Evolutionary conservation across 1,140 invertebrate species (phyloP).

Genomic region (Drosophila subpulchrella): DNA sequence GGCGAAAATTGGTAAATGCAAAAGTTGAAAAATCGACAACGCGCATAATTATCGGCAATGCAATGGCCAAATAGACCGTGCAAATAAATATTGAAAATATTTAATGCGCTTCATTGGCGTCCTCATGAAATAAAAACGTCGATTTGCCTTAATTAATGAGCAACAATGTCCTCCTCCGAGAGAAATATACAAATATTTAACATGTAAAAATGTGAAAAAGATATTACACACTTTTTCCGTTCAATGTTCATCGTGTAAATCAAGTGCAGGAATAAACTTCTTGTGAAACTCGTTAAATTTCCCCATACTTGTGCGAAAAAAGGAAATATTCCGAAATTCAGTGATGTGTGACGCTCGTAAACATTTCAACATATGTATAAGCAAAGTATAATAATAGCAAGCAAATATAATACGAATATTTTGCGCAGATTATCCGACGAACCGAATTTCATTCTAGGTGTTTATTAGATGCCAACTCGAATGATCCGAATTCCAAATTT

Average conservation of each 20-base stretch:
- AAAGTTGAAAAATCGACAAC: conserved; percentile 48
- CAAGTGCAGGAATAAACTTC: conserved; percentile 3
- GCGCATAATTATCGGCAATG: conserved; percentile 47
- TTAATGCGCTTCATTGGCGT: not conserved
- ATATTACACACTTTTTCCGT: conserved; percentile 3
- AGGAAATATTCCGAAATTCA: not conserved
- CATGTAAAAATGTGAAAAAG: conserved; percentile 1
- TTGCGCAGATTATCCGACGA: conserved; percentile 17
- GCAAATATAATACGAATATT: conserved; percentile 6
- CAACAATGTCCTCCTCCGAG: not conserved
- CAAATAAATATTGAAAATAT: conserved; percentile 20
- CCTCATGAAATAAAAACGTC: not conserved
- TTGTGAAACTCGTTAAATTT: not conserved
- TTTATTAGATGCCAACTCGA: not conserved
- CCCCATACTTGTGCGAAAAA: not conserved
- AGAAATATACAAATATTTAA: conserved; percentile 4
- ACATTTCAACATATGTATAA: conserved; percentile 19
- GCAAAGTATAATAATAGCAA: conserved; percentile 7
- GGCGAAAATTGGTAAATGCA: conserved; percentile 70
- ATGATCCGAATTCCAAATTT: conserved; percentile 6
- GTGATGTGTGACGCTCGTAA: conserved; percentile 19
- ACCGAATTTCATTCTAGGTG: not conserved
- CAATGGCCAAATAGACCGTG: conserved; percentile 16
- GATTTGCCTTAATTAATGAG: conserved; percentile 30
- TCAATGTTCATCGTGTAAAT: not conserved